Conservation (phyloP, 2,888 invertebrate genomes). For the Drosophila demipolita region DNA sequence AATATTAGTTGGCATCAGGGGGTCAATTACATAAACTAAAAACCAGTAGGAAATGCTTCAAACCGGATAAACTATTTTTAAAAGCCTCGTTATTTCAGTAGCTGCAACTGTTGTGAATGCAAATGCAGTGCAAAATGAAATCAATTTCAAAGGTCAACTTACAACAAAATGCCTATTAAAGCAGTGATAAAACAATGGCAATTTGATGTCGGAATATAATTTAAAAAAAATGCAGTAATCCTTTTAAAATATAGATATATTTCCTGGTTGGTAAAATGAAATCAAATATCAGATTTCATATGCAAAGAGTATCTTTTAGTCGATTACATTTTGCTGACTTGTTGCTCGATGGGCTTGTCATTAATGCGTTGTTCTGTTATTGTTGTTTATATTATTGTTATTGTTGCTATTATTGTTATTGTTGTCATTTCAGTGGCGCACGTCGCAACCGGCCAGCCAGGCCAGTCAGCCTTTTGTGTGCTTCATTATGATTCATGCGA, state of each 20-base stretch:
- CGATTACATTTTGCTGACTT: background rate
- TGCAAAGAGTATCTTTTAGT: conserved; percentile 2
- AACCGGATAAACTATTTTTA: background rate
- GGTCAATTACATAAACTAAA: background rate
- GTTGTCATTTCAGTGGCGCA: conserved; percentile 23
- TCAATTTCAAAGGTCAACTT: background rate
- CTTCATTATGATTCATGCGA: conserved; percentile 73
- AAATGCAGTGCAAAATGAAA: background rate
- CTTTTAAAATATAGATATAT: background rate
- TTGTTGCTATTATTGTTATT: conserved; percentile 16
- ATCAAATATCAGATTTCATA: background rate
- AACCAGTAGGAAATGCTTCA: background rate
- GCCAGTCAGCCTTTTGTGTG: conserved; percentile 21
- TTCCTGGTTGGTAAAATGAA: background rate
- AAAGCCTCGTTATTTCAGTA: background rate
- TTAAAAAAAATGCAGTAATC: background rate
- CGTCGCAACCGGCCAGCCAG: conserved; percentile 24
- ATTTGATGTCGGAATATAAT: background rate
- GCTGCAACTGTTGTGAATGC: background rate
- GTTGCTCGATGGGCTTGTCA: conserved; percentile 43
- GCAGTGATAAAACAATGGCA: background rate
- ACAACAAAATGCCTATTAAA: background rate
- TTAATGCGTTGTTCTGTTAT: conserved; percentile 11
- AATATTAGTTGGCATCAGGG: background rate
- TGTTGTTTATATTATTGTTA: background rate